A percentile compares a stretch with the other conserved stretches of the same genome.
Conservation (phyloP, 2,888 invertebrate genomes). For the Dicyrtoma fusca region DNA sequence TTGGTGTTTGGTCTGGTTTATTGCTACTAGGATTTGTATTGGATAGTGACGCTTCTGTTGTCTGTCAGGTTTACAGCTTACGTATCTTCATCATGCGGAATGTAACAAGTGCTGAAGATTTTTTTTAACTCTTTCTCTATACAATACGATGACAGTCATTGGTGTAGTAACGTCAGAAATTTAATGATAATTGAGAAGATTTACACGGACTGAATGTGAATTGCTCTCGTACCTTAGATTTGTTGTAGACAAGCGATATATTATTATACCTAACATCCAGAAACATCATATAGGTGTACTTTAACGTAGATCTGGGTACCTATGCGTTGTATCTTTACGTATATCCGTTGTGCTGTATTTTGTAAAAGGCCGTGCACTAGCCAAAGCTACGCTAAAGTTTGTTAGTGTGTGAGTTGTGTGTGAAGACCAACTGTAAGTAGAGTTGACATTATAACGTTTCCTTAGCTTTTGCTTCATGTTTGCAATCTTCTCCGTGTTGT, state of each 20-base stretch:
- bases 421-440: too few relatives aligned
- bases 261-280: not conserved
- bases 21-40: too few relatives aligned
- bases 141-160: constrained; percentile 28
- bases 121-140: not conserved
- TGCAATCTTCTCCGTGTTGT: too few relatives aligned
- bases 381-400: too few relatives aligned
- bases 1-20: too few relatives aligned
- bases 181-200: constrained; percentile 40
- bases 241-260: not conserved
- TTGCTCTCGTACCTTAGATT: too few relatives aligned
- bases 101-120: not conserved
- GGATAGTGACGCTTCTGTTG: not conserved
- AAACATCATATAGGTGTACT: not conserved
- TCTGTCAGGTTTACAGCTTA: not conserved
- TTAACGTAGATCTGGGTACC: not conserved
- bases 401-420: too few relatives aligned
- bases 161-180: constrained; percentile 17
- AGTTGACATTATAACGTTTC: too few relatives aligned
- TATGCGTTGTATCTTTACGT: constrained; percentile 17
- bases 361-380: too few relatives aligned
- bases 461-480: too few relatives aligned
- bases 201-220: constrained; percentile 33
- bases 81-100: not conserved
- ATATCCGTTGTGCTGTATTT: too few relatives aligned